These are phyloP conservation scores for Strix occidentalis DNA, from an alignment of 2,797 vertebrate species.

Conservation along the genomic window DNA sequence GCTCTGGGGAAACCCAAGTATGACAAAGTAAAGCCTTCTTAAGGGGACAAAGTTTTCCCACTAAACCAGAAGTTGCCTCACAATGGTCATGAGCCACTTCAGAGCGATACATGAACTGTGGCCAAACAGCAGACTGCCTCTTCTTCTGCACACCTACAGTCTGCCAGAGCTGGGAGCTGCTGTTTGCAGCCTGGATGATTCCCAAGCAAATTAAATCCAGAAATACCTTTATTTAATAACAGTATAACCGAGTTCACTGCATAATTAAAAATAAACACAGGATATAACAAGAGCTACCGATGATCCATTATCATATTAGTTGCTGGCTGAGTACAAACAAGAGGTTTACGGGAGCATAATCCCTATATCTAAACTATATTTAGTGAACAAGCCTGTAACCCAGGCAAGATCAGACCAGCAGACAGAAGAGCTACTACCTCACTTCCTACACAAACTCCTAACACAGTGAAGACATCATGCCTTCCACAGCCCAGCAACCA, in stretches of 20 bases:
- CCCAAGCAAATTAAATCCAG: not conserved
- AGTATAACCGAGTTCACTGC: not conserved
- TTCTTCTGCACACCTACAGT: not conserved
- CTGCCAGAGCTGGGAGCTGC: not conserved
- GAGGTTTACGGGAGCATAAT: not conserved
- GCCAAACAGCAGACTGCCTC: not conserved
- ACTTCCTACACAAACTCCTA: rapidly evolving
- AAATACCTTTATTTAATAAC: not conserved
- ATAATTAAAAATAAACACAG: not conserved
- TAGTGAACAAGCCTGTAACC: not conserved
- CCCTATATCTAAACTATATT: not conserved
- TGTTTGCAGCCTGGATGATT: not conserved
- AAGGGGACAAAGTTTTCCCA: not conserved
- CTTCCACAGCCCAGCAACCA: not conserved
- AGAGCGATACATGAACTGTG: not conserved
- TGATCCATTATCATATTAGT: not conserved
- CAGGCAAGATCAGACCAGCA: not conserved
- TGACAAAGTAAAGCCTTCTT: not conserved
- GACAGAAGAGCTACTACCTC: not conserved
- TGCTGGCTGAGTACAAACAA: not conserved
- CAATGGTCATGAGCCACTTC: rapidly evolving
- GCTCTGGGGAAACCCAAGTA: not conserved
- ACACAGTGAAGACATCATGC: no score
- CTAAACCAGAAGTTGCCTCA: rapidly evolving
- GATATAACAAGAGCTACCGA: not conserved